Percentiles rank a stretch among this genome's conserved stretches.
These are phyloP conservation scores for Apteryx mantelli DNA, from an alignment of 2,113 vertebrate genomes.

Conservation along the genomic window DNA sequence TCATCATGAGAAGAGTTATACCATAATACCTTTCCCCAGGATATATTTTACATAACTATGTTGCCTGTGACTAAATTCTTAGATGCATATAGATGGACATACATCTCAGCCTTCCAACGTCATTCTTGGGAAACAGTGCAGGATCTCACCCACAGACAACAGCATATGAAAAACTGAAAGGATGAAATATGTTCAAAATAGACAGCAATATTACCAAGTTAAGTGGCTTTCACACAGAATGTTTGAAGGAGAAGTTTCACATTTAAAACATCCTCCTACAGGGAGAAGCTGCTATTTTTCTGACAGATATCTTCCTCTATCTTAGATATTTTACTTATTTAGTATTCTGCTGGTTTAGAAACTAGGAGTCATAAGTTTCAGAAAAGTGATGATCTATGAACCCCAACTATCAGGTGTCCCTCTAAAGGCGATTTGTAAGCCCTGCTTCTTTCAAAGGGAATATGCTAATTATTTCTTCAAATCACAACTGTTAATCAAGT, in stretches of 20 bases:
- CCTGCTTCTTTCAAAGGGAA: neutral
- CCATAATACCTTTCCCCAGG: neutral
- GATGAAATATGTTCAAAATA: neutral
- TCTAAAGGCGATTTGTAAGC: neutral
- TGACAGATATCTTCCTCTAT: slow-evolving; percentile 16
- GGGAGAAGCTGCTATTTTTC: neutral
- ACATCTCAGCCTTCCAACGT: neutral
- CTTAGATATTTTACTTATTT: neutral
- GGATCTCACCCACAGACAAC: neutral
- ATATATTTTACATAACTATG: slow-evolving; percentile 25
- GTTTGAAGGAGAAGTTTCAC: slow-evolving; percentile 5
- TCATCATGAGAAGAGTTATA: neutral
- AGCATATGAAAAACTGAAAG: neutral
- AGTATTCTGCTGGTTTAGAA: neutral
- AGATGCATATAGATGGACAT: neutral
- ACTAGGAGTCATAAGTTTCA: neutral
- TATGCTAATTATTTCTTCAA: neutral
- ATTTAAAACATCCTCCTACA: slow-evolving; percentile 33
- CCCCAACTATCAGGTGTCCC: neutral
- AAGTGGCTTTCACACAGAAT: neutral
- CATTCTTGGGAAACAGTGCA: accelerated
- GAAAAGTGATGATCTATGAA: neutral
- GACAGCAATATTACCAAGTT: neutral
- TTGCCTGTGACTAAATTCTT: slow-evolving; percentile 4
- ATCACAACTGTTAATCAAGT: neutral